Evolutionary conservation across 2,888 invertebrate genomes (phyloP).

Genomic region (Lottia scabra): DNA sequence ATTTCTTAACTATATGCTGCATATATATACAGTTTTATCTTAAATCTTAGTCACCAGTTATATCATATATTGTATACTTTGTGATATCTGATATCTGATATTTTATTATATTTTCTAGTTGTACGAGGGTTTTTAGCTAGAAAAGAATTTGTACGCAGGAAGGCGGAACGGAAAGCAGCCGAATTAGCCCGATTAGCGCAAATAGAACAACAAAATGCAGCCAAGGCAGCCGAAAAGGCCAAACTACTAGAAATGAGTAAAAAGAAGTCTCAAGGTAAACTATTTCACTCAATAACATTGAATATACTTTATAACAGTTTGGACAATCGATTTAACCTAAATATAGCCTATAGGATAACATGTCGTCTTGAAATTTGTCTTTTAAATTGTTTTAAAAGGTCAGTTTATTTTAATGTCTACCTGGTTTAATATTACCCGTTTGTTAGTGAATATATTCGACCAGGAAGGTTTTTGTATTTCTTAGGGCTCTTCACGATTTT

Average conservation of each 20-base stretch:
- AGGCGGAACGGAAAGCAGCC: constrained; percentile 41
- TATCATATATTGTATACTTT: too few species aligned
- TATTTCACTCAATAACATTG: not conserved
- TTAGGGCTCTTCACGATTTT: too few species aligned
- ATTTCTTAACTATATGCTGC: too few species aligned
- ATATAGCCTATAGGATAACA: not conserved
- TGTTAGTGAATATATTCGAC: too few species aligned
- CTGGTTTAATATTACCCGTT: too few species aligned
- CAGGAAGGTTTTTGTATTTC: too few species aligned
- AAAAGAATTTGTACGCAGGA: constrained; percentile 29
- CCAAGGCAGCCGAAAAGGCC: constrained; percentile 1
- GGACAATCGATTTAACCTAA: not conserved
- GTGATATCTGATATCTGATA: too few species aligned
- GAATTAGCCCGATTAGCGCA: not conserved
- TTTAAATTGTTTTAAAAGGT: too few species aligned
- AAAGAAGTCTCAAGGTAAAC: not conserved
- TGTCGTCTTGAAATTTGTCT: not conserved
- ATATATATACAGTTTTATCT: too few species aligned
- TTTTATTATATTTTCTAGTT: constrained; percentile 24
- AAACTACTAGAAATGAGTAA: not conserved
- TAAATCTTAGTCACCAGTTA: too few species aligned
- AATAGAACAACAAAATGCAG: constrained; percentile 13
- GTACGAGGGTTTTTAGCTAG: constrained; percentile 52
- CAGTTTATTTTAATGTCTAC: too few species aligned
- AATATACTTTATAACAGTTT: constrained; percentile 3